phyloP scores from a whole-genome alignment of 1,140 invertebrate genomes.

The Hyles vespertilio region DNA sequence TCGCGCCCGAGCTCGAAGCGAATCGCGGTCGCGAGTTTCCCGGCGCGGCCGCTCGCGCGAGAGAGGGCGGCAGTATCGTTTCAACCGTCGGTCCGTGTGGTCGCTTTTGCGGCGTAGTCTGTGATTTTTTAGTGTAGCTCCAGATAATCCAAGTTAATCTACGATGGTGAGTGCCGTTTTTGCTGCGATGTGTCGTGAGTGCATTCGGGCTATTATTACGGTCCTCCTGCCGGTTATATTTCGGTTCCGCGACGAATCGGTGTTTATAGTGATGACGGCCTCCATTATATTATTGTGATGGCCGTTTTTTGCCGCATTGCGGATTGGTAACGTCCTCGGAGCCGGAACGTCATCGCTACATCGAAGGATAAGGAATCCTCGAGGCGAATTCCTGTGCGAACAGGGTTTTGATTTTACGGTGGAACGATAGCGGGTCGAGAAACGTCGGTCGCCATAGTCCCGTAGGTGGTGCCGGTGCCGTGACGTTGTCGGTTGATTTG shows the following conservation, averaged over 20 bases:
- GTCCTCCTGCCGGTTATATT: conserved; percentile 54
- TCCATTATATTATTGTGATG: conserved; percentile 76
- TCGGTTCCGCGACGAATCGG: conserved; percentile 62
- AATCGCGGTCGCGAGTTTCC: conserved; percentile 65
- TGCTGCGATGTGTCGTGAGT: conserved; percentile 54
- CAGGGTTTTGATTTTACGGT: not conserved
- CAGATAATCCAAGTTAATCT: conserved; percentile 77
- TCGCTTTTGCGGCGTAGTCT: conserved; percentile 73
- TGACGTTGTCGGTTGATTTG: conserved; percentile 40
- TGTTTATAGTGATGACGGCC: conserved; percentile 75
- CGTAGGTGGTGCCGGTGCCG: conserved; percentile 65
- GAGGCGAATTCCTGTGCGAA: not conserved
- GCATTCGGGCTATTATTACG: conserved; percentile 41
- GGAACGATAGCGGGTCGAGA: conserved; percentile 27
- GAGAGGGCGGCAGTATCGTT: conserved; percentile 76
- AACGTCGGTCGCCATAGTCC: conserved; percentile 63
- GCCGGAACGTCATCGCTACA: conserved; percentile 14
- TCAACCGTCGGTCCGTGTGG: conserved; percentile 73
- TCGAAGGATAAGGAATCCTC: not conserved
- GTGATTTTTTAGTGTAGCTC: conserved; percentile 76
- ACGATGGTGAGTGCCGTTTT: conserved; percentile 78
- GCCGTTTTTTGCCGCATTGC: conserved; percentile 75
- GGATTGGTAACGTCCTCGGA: conserved; percentile 45
- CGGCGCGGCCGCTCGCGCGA: conserved; percentile 70
- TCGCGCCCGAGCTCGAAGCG: conserved; percentile 57